Percentiles rank a stretch among this genome's conserved stretches.
Conservation (phyloP, 2,797 vertebrate species). For the Gallinago stenura region DNA sequence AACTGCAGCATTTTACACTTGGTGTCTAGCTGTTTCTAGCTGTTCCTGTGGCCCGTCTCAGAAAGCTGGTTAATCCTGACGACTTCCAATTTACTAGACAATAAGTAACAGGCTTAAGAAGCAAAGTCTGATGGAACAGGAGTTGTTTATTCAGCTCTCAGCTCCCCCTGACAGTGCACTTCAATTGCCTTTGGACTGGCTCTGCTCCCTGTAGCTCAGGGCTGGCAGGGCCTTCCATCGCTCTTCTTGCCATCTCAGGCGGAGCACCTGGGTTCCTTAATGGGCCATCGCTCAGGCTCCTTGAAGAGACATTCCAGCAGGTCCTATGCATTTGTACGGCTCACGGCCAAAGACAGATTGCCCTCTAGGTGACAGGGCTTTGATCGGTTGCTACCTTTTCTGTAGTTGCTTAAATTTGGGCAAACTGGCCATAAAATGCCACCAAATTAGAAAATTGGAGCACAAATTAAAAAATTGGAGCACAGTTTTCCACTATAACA, state of each 20-base stretch:
- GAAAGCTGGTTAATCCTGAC: conserved; percentile 4
- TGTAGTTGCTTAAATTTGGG: background rate
- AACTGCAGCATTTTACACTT: background rate
- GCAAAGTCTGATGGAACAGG: background rate
- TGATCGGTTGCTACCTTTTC: background rate
- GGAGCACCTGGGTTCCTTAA: background rate
- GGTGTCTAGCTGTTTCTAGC: background rate
- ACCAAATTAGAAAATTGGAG: background rate
- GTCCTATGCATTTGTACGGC: background rate
- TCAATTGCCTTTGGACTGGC: background rate
- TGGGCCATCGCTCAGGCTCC: background rate
- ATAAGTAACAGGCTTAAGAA: conserved; percentile 18
- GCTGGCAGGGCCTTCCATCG: background rate
- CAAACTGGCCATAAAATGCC: background rate
- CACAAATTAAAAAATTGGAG: background rate
- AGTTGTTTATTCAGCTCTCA: background rate
- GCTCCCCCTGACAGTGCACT: background rate
- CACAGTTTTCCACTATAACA: background rate
- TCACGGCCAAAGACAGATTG: background rate
- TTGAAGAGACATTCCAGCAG: background rate
- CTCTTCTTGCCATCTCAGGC: background rate
- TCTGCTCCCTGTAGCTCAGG: background rate
- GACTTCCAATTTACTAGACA: background rate
- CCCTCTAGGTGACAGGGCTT: background rate
- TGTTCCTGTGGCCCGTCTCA: background rate